These are phyloP conservation scores for Exephanes ischioxanthus DNA, from an alignment of 2,888 invertebrate genomes.

Conservation along the genomic window DNA sequence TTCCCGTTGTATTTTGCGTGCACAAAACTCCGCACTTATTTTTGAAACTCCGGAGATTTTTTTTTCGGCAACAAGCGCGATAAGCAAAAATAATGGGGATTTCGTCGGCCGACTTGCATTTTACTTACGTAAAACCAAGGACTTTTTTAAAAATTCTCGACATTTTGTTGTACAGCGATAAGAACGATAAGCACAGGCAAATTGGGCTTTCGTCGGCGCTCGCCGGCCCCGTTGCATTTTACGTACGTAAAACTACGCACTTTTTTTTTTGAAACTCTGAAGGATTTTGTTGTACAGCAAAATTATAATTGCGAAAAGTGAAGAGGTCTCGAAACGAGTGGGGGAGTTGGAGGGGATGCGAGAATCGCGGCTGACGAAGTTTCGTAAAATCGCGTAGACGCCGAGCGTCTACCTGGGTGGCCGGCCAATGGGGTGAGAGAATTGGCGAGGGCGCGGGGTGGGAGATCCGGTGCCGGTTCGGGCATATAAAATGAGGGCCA, in stretches of 20 bases:
- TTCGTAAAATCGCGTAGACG: constrained; percentile 34
- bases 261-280: background rate
- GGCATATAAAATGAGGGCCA: constrained; percentile 68
- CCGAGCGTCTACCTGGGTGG: constrained; percentile 53
- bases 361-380: background rate
- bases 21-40: constrained; percentile 27
- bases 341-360: background rate
- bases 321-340: background rate
- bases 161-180: too few relatives aligned
- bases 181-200: constrained; percentile 22
- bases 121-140: too few relatives aligned
- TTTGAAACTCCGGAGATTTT: constrained; percentile 4
- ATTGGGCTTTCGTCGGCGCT: constrained; percentile 45
- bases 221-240: constrained; percentile 34
- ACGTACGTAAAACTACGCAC: constrained; percentile 6
- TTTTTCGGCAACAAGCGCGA: too few relatives aligned
- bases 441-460: constrained; percentile 51
- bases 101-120: too few relatives aligned
- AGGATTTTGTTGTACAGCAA: background rate
- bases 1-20: constrained; percentile 12
- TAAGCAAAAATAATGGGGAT: too few relatives aligned
- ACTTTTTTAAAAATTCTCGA: too few relatives aligned
- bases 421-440: constrained; percentile 64
- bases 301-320: background rate
- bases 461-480: constrained; percentile 38